Evolutionary conservation across 2,113 vertebrate species (phyloP), one percentile per base, ranked within the genome.

Genomic region (Collichthys lucidus): DNA sequence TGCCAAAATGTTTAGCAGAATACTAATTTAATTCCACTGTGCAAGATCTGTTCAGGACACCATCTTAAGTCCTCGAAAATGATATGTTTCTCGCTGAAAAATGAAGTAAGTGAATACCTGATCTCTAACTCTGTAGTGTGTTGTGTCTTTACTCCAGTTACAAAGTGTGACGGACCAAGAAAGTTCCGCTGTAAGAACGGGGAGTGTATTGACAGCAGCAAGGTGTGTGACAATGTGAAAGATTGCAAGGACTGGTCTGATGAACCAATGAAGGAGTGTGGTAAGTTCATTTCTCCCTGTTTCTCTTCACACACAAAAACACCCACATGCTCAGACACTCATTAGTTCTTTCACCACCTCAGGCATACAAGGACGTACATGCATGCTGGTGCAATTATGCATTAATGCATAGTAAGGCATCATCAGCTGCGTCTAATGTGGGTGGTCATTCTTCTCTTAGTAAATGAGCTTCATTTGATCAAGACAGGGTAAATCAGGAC

Each of bases 201-300:
- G 69, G 96, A 99, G 93, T 99, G 98, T 91, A 96, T 99, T 77
- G 96, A 98, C 93, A 94, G 94, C 96, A 93, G 90, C 93, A 98
- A 97, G 94, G 96, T 99, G 95, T 99, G 98, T 77, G 96, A 99
- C 94, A 94, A 94, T 47, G 95, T 96, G 75, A 97, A 94, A 88
- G 98, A 99, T 96, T 99, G 98, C 95, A 96, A 95, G 86, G 98
- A 99, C 93, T 96, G 97, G 97, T 99, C 98, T 29, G 98, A 99
- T 84, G 98, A 99, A 86, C 98, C 97, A 72, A 91, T 95, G 90
- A 98, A 97, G 93, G 97, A 98, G 91, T 99, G 98, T 80, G 97
- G 98, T 99, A 95, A 95, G 96, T 93, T 89, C 1, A 29, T 29
- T 2, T 70, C 24, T 53, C 49, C 52, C 11, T 40, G 2, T 22